These are phyloP conservation scores for Candoia aspera DNA, from an alignment of 2,113 vertebrate genomes.

Conservation along the genomic window DNA sequence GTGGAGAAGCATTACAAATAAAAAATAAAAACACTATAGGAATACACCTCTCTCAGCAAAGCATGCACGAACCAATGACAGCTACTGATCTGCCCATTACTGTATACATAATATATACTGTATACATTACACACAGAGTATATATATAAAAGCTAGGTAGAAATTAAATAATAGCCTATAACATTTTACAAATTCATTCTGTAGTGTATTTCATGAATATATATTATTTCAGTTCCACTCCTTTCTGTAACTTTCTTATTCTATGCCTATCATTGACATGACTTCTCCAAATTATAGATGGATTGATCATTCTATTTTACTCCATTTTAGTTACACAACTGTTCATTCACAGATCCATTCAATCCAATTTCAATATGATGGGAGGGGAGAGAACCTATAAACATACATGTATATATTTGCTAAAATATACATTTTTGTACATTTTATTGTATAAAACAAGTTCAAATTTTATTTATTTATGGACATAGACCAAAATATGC, in stretches of 20 bases:
- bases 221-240: not conserved
- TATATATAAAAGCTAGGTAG: not conserved
- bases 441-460: not conserved
- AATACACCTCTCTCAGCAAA: not conserved
- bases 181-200: not conserved
- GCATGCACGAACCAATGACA: not conserved
- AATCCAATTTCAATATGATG: not conserved
- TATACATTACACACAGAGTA: too few relatives aligned
- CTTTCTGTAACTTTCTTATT: not conserved
- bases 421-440: not conserved
- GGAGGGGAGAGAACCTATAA: not conserved
- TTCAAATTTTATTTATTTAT: not conserved
- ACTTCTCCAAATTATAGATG: not conserved
- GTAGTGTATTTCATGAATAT: not conserved
- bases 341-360: not conserved
- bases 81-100: not conserved
- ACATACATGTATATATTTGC: not conserved
- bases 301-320: not conserved
- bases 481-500: not conserved
- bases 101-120: too few relatives aligned
- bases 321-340: not conserved
- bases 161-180: not conserved
- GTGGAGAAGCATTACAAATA: slow-evolving; percentile 24
- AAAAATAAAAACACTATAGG: not conserved
- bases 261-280: not conserved